These are phyloP conservation scores for Cyprinodon brontotheroides DNA, from an alignment of 2,113 vertebrate species.

Conservation along the genomic window DNA sequence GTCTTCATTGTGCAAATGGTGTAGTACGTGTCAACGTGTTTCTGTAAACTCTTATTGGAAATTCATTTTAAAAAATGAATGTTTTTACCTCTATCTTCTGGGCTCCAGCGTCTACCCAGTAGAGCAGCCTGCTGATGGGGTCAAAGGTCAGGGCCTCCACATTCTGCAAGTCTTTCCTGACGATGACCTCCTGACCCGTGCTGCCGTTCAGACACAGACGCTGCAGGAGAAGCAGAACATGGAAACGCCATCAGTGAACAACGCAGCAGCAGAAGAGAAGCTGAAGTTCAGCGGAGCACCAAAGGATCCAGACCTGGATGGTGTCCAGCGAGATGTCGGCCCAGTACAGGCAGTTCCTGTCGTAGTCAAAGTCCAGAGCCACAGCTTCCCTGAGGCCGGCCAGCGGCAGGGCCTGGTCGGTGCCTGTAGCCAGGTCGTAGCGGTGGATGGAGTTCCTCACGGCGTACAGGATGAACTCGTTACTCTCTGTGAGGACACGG, in stretches of 20 bases:
- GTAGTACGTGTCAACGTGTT: too few species aligned
- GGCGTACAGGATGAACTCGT: slow-evolving; percentile 95
- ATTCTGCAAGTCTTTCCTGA: slow-evolving; percentile 88
- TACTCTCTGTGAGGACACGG: slow-evolving; percentile 84
- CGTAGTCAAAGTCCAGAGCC: slow-evolving; percentile 95
- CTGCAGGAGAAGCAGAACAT: slow-evolving; percentile 62
- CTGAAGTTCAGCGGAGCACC: too few species aligned
- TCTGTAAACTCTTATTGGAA: too few species aligned
- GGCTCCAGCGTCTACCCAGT: slow-evolving; percentile 95
- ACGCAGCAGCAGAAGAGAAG: background rate
- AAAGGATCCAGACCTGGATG: slow-evolving; percentile 75
- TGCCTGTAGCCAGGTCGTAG: slow-evolving; percentile 90
- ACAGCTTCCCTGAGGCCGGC: slow-evolving; percentile 87
- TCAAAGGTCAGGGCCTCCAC: slow-evolving; percentile 97
- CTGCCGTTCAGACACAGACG: slow-evolving; percentile 95
- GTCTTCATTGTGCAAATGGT: too few species aligned
- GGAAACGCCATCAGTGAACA: background rate
- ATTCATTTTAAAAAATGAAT: too few species aligned
- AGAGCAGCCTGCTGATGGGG: slow-evolving; percentile 90
- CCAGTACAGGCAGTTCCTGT: slow-evolving; percentile 96
- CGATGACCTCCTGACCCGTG: slow-evolving; percentile 90
- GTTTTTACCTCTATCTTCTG: slow-evolving; percentile 92
- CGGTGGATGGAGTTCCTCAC: slow-evolving; percentile 93
- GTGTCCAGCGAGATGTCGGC: slow-evolving; percentile 92
- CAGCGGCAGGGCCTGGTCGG: slow-evolving; percentile 89